Base-by-base conservation (phyloP, 2,888 invertebrate species). In the Dioctria rufipes region DNA sequence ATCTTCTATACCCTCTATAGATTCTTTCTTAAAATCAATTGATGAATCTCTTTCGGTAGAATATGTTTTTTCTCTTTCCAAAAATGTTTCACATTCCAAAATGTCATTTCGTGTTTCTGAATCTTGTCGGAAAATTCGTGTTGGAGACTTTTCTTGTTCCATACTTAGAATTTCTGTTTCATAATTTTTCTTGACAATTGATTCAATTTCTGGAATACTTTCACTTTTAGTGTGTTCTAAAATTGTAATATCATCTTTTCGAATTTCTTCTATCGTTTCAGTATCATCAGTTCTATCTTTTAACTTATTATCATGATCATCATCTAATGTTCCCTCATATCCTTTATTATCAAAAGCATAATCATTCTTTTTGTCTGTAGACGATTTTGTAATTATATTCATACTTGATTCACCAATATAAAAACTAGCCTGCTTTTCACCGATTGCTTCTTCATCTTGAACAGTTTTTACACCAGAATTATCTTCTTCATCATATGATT, bases 361-460 rank as follows among this genome's bases (percentile, higher is more conserved):
- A 3, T 84, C 84, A 4, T 81, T 78, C 39, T 78, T 67, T 80
- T 83, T 83, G 6, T 83, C 80, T 5, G 84, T 84, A 39, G 86
- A 85, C 2, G 88, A 87, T 83, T 88, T 89, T 3, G 83, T 87
- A 43, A 89, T 89, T 1, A 89, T 86, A 85, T 89, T 88, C 2
- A 85, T 85, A 77, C 89, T 89, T 2, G 88, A 89, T 83, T 89
- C 89, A 0, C 89, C 89, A 61, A 89, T 89, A 80, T 89, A 89
- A 67, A 89, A 89, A 80, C 88, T 88, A 0, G 87, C 87, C 73
- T 81, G 81, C 13, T 78, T 58, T 13, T 82, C 83, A 5, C 65
- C 58, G 39, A 69, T 67, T 43, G 86, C 86, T 11, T 86, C 86
- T 2, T 83, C 86, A 78, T 86, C 86, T 46, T 60, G 69, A 5